Conservation (phyloP, 2,113 vertebrate genomes). For the Corydoras sp. region DNA sequence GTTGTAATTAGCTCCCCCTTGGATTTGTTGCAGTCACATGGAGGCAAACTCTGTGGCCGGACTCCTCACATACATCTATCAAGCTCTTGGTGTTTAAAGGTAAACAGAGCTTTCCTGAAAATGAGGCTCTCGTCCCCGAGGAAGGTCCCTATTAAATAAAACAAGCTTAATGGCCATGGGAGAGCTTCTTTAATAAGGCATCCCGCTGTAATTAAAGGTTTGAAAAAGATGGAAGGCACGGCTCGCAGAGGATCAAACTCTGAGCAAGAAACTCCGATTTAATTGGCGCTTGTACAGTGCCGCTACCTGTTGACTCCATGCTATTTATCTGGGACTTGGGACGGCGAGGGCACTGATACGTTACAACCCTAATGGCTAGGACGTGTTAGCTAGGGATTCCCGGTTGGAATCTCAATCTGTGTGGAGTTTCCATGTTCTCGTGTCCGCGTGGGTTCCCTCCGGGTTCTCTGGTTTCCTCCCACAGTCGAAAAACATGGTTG, state of each 20-base stretch:
- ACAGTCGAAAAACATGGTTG: too few species aligned
- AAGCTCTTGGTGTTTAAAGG: background rate
- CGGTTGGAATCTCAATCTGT: too few species aligned
- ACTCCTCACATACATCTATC: too few species aligned
- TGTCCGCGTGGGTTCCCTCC: too few species aligned
- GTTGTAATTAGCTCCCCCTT: too few species aligned
- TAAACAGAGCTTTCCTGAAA: background rate
- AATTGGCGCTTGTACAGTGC: conserved; percentile 28
- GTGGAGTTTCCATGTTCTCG: too few species aligned
- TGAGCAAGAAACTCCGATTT: conserved; percentile 5
- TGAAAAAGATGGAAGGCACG: conserved; percentile 9
- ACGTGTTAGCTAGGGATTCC: too few species aligned
- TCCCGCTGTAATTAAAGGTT: conserved; percentile 31
- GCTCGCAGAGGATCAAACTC: conserved; percentile 5
- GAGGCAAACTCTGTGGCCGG: too few species aligned
- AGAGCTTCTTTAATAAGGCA: conserved; percentile 17
- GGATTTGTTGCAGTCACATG: too few species aligned
- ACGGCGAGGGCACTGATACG: background rate
- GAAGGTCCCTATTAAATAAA: background rate
- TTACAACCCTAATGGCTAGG: background rate
- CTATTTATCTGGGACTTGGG: background rate
- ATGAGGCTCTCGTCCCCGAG: conserved; percentile 5
- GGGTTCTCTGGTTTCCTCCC: too few species aligned
- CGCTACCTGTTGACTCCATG: background rate
- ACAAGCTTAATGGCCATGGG: conserved; percentile 21